Evolutionary conservation across 2,113 vertebrate species (phyloP).

Genomic region (Rhinoptilus africanus): DNA sequence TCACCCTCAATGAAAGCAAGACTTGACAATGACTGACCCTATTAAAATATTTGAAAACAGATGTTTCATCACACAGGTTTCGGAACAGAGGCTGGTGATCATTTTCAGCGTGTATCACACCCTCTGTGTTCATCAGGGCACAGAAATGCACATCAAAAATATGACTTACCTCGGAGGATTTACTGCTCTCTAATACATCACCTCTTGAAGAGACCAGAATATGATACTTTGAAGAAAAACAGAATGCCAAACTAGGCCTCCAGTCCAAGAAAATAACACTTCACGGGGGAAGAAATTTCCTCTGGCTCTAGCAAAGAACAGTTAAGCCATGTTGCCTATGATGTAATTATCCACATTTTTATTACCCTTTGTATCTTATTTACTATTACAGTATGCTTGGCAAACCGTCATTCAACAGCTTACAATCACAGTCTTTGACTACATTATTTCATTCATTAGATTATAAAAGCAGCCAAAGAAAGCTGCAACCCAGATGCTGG

Average conservation of each 20-base stretch:
- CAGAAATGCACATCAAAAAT: neutral
- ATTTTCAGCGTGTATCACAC: neutral
- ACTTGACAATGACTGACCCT: neutral
- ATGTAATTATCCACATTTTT: constrained; percentile 38
- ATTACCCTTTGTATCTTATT: constrained; percentile 46
- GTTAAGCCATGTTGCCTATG: neutral
- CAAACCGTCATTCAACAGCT: neutral
- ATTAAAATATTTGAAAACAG: neutral
- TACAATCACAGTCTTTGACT: neutral
- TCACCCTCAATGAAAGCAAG: neutral
- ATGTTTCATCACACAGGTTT: neutral
- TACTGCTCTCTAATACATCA: neutral
- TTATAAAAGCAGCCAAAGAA: neutral
- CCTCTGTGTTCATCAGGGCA: neutral
- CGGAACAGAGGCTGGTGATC: neutral
- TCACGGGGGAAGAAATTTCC: neutral
- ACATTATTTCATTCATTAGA: neutral
- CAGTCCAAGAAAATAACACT: neutral
- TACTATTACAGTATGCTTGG: constrained; percentile 19
- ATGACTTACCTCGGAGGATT: neutral
- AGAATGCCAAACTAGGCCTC: neutral
- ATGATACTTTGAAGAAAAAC: neutral
- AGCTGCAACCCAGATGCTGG: neutral
- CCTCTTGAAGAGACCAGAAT: neutral
- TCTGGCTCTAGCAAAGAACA: neutral